Percentiles rank a stretch among this genome's conserved stretches.
phyloP scores from a whole-genome alignment of 2,113 vertebrate species.

The Neopipo cinnamomea region DNA sequence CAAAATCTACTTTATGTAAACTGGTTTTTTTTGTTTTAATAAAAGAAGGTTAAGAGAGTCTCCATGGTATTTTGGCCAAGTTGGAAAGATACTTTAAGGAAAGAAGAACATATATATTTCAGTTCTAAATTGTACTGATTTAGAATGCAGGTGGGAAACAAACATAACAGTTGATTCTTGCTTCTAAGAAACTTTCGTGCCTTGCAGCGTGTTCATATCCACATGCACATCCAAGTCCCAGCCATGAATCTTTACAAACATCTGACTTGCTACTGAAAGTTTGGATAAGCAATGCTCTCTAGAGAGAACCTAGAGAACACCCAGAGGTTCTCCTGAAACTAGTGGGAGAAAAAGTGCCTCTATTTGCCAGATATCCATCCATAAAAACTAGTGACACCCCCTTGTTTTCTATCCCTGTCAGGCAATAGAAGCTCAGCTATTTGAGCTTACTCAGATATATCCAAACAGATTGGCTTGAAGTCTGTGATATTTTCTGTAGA shows the following conservation, averaged over 20 bases:
- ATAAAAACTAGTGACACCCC: background rate
- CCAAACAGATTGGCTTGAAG: background rate
- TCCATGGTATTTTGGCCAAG: background rate
- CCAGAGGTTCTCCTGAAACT: background rate
- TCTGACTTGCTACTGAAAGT: background rate
- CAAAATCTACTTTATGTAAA: background rate
- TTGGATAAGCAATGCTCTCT: background rate
- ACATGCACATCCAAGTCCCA: background rate
- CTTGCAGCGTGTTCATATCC: background rate
- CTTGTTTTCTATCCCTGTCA: background rate
- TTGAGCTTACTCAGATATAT: background rate
- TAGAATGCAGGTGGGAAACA: background rate
- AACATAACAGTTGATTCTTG: background rate
- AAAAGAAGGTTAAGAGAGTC: background rate
- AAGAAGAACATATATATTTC: background rate
- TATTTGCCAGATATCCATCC: background rate
- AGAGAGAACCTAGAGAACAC: background rate
- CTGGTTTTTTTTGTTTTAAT: background rate
- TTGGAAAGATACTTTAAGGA: background rate
- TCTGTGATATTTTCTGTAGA: background rate
- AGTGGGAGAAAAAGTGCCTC: background rate
- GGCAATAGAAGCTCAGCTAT: background rate
- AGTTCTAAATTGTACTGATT: background rate
- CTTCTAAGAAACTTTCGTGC: background rate
- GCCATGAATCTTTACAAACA: background rate